Evolutionary conservation across 2,113 vertebrate genomes (phyloP), one percentile per base, ranked within the genome.

Genomic region (Platichthys flesus): DNA sequence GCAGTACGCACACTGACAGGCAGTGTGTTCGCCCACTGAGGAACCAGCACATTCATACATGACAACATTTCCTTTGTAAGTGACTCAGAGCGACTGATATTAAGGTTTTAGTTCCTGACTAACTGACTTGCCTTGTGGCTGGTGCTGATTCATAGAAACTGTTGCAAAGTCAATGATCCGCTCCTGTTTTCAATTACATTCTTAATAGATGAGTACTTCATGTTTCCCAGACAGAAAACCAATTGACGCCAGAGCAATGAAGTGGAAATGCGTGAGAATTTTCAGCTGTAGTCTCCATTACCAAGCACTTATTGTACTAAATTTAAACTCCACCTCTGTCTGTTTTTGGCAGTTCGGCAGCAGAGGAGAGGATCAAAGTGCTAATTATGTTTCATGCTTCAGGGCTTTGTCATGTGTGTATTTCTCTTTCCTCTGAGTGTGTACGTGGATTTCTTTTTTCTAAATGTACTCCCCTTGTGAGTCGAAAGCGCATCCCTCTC

Each of bases 321-420:
- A 79, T 79, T 81, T 55, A 79, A 78, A 74, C 71, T 57, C 61
- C 26, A 37, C 66, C 67, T 58, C 61, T 58, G 9, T 72, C 54
- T 42, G 35, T 71, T 82, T 31, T 77, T 49, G 45, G 45, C 45
- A 52, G 70, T 54, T 83, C 42, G 77, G 84, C 68, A 81, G 74
- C 49, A 63, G 76, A 55, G 60, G 51, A 79, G 52, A 60, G 52
- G 78, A 79, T 90, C 74, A 83, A 76, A 83, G 72, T 62, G 40
- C 76, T 85, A 67, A 79, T 89, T 77, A 76, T 52, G 42, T 26
- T 80, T 84, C 65, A 52, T 52, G 70, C 77, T 56, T 68, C 20
- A 65, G 31, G 56, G 8, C 21, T 49, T 61, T 77, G n/a, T 63
- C 47, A 21, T 76, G 57, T 35, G 14, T 72, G 0, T 67, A 1